phyloP scores from a whole-genome alignment of 1,140 invertebrate genomes.

The Zophobas morio region DNA sequence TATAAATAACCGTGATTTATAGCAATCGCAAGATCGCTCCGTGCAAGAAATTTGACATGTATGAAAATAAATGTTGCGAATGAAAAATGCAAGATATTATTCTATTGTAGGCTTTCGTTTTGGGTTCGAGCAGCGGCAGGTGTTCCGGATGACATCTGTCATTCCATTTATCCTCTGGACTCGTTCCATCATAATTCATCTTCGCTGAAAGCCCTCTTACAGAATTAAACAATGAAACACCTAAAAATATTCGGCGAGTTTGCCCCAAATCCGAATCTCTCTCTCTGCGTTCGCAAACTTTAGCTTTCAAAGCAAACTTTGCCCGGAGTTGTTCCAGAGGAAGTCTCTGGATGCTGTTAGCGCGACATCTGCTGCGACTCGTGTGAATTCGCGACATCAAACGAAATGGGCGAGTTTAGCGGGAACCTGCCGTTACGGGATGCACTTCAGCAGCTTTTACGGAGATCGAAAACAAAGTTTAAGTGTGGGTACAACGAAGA shows the following conservation, averaged over 20 bases:
- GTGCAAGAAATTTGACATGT: conserved; percentile 28
- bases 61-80: conserved; percentile 33
- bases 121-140: conserved; percentile 19
- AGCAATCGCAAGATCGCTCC: background rate
- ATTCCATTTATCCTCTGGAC: conserved; percentile 40
- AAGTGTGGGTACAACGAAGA: too few species aligned
- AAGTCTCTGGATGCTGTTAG: conserved; percentile 17
- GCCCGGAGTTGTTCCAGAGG: background rate
- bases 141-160: conserved; percentile 39
- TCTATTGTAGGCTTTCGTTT: conserved; percentile 20
- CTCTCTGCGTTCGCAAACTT: background rate
- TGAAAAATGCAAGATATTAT: conserved; percentile 41
- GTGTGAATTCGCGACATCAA: conserved; percentile 2
- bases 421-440: too few species aligned
- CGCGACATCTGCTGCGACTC: conserved; percentile 15
- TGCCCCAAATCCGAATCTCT: background rate
- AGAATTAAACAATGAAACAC: conserved; percentile 34
- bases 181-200: conserved; percentile 40
- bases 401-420: background rate
- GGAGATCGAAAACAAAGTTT: too few species aligned
- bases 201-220: conserved; percentile 27
- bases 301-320: conserved; percentile 27
- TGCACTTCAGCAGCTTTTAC: too few species aligned
- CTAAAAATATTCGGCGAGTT: conserved; percentile 21
- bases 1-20: conserved; percentile 33